Conservation (phyloP, 1,140 invertebrate species). For the Aphis gossypii region DNA sequence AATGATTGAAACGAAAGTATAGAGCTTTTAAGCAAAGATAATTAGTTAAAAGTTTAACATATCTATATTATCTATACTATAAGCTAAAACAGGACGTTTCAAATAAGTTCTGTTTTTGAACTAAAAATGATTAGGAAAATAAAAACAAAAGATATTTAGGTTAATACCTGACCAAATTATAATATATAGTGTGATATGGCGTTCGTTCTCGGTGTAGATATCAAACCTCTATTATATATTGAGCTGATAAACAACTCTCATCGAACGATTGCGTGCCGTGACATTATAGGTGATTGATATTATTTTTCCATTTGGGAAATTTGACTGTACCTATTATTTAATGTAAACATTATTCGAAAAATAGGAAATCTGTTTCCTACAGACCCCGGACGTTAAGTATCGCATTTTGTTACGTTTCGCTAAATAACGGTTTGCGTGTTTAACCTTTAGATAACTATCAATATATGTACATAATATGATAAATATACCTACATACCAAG, state of each 20-base stretch:
- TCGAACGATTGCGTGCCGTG: background rate
- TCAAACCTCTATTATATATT: background rate
- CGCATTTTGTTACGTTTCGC: background rate
- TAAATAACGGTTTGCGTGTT: constrained; percentile 1
- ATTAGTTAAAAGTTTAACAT: background rate
- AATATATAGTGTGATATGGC: background rate
- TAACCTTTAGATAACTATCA: background rate
- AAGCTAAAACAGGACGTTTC: background rate
- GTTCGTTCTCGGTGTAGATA: background rate
- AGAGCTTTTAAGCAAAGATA: background rate
- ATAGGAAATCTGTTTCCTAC: background rate
- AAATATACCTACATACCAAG: background rate
- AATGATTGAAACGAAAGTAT: background rate
- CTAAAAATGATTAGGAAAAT: background rate
- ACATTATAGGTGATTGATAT: constrained; percentile 5
- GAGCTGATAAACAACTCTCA: background rate
- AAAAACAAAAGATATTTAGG: background rate
- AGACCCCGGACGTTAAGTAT: background rate
- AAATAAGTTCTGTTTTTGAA: background rate
- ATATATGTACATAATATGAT: background rate
- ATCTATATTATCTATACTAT: background rate
- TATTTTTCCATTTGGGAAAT: constrained; percentile 10
- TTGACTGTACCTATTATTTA: background rate
- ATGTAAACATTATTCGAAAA: background rate
- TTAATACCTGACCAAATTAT: background rate